Evolutionary conservation across 2,888 invertebrate species (phyloP).

Genomic region (Neoaliturus tenellus): DNA sequence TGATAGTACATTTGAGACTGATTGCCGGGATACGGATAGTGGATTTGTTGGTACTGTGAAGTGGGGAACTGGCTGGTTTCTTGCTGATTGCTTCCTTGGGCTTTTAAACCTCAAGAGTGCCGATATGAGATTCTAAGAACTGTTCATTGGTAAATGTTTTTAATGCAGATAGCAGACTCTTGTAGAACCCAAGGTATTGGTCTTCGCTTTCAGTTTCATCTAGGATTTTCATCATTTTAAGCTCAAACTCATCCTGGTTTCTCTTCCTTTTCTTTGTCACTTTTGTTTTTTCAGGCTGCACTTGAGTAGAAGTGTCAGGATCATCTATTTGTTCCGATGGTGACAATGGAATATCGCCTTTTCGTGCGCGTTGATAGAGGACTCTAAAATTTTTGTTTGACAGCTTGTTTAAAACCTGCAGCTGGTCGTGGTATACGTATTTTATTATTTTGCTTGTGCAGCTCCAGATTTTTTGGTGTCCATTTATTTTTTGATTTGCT

Average conservation of each 20-base stretch:
- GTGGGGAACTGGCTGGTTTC: slow-evolving; percentile 44
- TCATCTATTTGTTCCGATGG: slow-evolving; percentile 49
- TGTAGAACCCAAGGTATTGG: slow-evolving; percentile 54
- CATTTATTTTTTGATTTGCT: background rate
- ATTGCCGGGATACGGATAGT: slow-evolving; percentile 47
- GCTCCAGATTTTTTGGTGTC: slow-evolving; percentile 26
- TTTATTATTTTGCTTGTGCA: slow-evolving; percentile 14
- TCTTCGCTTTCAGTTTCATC: slow-evolving; percentile 39
- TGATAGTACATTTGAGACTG: slow-evolving; percentile 45
- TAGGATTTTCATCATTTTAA: slow-evolving; percentile 52
- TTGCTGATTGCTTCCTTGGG: slow-evolving; percentile 29
- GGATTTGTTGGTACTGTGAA: slow-evolving; percentile 36
- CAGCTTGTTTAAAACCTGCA: slow-evolving; percentile 10
- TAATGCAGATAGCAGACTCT: slow-evolving; percentile 51
- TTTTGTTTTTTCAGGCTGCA: slow-evolving; percentile 48
- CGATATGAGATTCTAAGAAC: slow-evolving; percentile 49
- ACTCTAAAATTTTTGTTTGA: slow-evolving; percentile 16
- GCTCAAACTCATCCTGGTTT: slow-evolving; percentile 30
- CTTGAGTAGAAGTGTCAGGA: slow-evolving; percentile 23
- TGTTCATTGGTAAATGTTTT: slow-evolving; percentile 56
- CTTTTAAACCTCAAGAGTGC: slow-evolving; percentile 46
- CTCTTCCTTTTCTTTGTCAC: slow-evolving; percentile 48
- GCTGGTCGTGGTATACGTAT: slow-evolving; percentile 31
- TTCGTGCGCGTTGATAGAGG: slow-evolving; percentile 25
- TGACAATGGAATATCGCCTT: slow-evolving; percentile 43